Evolutionary conservation across 2,888 invertebrate genomes (phyloP).

Genomic region (Anarsia innoxiella): DNA sequence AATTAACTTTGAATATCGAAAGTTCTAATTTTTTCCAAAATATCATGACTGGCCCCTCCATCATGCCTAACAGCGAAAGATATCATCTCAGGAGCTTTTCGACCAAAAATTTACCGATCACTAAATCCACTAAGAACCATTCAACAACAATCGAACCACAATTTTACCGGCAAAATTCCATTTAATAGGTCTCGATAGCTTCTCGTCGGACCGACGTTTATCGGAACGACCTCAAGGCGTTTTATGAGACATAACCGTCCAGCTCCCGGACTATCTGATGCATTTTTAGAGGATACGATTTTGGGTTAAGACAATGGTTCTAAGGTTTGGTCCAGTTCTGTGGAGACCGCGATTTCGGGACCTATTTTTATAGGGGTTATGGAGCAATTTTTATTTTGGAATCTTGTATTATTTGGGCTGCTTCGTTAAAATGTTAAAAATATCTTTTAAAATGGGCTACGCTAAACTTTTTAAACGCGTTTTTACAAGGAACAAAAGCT

Average conservation of each 20-base stretch:
- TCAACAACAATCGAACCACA: conserved; percentile 17
- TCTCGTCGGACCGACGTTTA: conserved; percentile 39
- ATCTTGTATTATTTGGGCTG: too few species aligned
- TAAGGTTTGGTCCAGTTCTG: conserved; percentile 15
- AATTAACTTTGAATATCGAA: too few species aligned
- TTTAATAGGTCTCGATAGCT: conserved; percentile 28
- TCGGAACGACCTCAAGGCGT: conserved; percentile 45
- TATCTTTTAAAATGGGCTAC: too few species aligned
- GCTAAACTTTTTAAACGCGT: too few species aligned
- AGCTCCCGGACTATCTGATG: conserved; percentile 45
- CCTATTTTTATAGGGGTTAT: too few species aligned
- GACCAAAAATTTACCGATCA: conserved; percentile 10
- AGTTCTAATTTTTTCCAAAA: too few species aligned
- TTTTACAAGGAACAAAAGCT: too few species aligned
- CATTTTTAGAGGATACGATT: conserved; percentile 63
- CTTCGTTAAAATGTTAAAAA: too few species aligned
- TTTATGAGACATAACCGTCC: conserved; percentile 70
- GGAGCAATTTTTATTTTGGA: too few species aligned
- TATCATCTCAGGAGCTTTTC: too few species aligned
- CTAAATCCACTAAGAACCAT: conserved; percentile 24
- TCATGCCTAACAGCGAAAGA: too few species aligned
- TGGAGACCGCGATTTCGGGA: not conserved
- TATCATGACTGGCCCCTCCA: too few species aligned
- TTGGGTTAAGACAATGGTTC: conserved; percentile 65
- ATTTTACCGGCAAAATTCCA: conserved; percentile 27